Conservation (phyloP, 2,888 invertebrate species). For the Cheilosia variabilis region DNA sequence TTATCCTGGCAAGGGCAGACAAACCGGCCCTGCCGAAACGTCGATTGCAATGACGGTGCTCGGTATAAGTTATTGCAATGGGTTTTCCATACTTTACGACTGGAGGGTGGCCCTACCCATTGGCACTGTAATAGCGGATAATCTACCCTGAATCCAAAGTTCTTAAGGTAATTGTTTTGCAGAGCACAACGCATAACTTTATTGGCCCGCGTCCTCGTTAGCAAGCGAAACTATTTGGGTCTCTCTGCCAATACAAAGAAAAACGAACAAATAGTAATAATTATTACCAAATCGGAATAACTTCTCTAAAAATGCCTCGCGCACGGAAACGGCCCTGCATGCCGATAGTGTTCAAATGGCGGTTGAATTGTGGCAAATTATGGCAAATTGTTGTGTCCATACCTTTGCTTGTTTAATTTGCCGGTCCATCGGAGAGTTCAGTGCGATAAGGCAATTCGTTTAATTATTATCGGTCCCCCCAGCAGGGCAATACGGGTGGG, state of each 20-base stretch:
- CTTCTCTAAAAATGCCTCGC: constrained; percentile 10
- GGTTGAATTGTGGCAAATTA: constrained; percentile 71
- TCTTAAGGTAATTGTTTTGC: constrained; percentile 63
- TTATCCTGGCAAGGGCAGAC: constrained; percentile 33
- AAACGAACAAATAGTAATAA: neutral
- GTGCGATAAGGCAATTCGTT: constrained; percentile 64
- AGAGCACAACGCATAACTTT: constrained; percentile 57
- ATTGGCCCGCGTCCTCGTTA: constrained; percentile 7
- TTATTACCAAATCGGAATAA: constrained; percentile 49
- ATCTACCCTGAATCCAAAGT: constrained; percentile 30
- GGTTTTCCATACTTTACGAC: constrained; percentile 70
- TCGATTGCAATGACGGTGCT: constrained; percentile 57
- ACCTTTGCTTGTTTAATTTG: constrained; percentile 73
- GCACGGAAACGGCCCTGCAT: neutral
- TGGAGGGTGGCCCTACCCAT: constrained; percentile 15
- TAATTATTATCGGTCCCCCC: constrained; percentile 44
- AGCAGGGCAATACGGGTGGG: neutral
- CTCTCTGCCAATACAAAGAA: constrained; percentile 51
- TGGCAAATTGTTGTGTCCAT: constrained; percentile 71
- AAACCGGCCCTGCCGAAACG: constrained; percentile 15
- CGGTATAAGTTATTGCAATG: constrained; percentile 70
- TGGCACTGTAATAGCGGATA: constrained; percentile 52
- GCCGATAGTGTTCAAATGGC: constrained; percentile 18
- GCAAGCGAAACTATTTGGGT: constrained; percentile 53
- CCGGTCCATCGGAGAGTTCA: constrained; percentile 68